phyloP scores from a whole-genome alignment of 2,888 invertebrate genomes.

The Drosophila kuntzei region DNA sequence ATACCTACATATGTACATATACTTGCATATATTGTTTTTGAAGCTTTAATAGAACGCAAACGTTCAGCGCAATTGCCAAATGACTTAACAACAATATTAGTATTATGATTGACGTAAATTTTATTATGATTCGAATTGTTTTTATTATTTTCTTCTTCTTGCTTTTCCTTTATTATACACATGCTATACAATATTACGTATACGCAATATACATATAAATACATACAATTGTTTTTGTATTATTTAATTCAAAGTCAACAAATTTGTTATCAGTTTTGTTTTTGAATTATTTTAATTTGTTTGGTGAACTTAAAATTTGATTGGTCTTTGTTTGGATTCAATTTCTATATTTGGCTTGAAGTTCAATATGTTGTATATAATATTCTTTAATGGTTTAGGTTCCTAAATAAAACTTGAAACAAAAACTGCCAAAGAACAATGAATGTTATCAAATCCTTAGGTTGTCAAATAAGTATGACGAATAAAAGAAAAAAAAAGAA shows the following conservation, averaged over 20 bases:
- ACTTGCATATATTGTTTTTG: conserved; percentile 17
- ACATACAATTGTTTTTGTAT: conserved; percentile 2
- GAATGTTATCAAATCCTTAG: conserved; percentile 12
- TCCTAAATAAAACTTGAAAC: conserved; percentile 42
- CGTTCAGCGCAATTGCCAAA: conserved; percentile 10
- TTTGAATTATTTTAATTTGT: neutral
- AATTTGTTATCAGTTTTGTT: conserved; percentile 18
- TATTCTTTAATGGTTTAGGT: conserved; percentile 44
- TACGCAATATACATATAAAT: conserved; percentile 9
- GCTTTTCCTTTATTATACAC: conserved; percentile 14
- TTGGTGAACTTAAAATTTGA: conserved; percentile 2
- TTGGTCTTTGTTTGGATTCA: conserved; percentile 3
- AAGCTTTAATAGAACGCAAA: conserved; percentile 19
- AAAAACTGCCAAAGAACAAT: conserved; percentile 48
- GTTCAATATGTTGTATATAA: conserved; percentile 8
- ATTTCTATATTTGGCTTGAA: neutral
- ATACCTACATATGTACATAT: neutral
- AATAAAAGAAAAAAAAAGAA: conserved; percentile 14
- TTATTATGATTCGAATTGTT: conserved; percentile 7
- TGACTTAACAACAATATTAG: conserved; percentile 2
- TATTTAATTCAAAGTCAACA: conserved; percentile 18
- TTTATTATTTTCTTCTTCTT: conserved; percentile 1
- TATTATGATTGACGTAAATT: conserved; percentile 16
- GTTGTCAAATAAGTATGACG: conserved; percentile 29
- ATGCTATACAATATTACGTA: conserved; percentile 27